Evolutionary conservation across 2,888 invertebrate genomes (phyloP).

Genomic region (Acrobasis consociella): DNA sequence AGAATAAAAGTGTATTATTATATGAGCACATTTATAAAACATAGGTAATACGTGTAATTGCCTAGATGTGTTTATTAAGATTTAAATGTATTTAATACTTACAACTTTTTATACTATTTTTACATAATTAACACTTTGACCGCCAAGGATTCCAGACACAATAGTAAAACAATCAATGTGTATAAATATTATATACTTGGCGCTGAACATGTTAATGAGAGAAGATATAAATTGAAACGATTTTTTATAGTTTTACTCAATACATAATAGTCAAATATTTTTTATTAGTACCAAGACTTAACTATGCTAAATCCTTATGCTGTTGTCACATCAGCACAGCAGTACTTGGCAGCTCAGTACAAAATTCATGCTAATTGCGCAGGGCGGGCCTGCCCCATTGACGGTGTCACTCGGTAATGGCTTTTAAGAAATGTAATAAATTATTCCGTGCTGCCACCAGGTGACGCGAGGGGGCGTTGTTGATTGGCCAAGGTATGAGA

Average conservation of each 20-base stretch:
- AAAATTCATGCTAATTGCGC: conserved; percentile 75
- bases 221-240: too few species aligned
- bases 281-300: background rate
- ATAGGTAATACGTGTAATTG: too few species aligned
- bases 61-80: too few species aligned
- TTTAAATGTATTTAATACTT: too few species aligned
- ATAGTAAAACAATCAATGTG: too few species aligned
- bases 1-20: background rate
- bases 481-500: conserved; percentile 41
- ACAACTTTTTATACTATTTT: too few species aligned
- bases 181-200: too few species aligned
- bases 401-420: conserved; percentile 77
- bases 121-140: too few species aligned
- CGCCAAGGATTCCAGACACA: too few species aligned
- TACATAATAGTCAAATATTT: background rate
- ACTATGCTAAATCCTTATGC: background rate
- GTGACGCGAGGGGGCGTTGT: conserved; percentile 62
- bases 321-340: conserved; percentile 23
- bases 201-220: too few species aligned
- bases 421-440: conserved; percentile 82
- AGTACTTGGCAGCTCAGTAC: conserved; percentile 35
- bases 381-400: conserved; percentile 66
- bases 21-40: too few species aligned
- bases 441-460: conserved; percentile 73
- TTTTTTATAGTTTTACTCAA: too few species aligned